A percentile compares a stretch with the other conserved stretches of the same genome.
Evolutionary conservation across 2,888 invertebrate species (phyloP).

Genomic region (Boloria selene): DNA sequence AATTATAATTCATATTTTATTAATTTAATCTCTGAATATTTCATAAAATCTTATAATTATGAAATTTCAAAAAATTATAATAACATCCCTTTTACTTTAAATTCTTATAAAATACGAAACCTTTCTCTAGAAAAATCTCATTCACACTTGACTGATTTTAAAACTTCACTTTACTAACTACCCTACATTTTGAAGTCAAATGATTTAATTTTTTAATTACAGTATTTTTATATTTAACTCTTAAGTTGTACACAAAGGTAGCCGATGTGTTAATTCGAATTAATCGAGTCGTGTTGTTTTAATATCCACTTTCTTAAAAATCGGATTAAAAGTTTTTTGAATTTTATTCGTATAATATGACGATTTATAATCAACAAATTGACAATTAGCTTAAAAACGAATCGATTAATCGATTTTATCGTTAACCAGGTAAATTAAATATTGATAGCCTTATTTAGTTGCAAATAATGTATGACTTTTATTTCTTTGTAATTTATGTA

Average conservation of each 20-base stretch:
- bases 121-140: too few species aligned
- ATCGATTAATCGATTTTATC: slow-evolving; percentile 10
- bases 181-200: background rate
- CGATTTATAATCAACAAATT: slow-evolving; percentile 25
- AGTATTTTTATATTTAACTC: background rate
- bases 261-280: slow-evolving; percentile 14
- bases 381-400: slow-evolving; percentile 5
- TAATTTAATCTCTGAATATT: too few species aligned
- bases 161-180: too few species aligned
- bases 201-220: background rate
- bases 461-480: background rate
- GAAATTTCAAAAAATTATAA: too few species aligned
- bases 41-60: too few species aligned
- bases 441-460: slow-evolving; percentile 1
- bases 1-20: too few species aligned
- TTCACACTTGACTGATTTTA: too few species aligned
- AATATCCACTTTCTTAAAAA: slow-evolving; percentile 13
- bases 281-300: slow-evolving; percentile 14
- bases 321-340: slow-evolving; percentile 8
- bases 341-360: slow-evolving; percentile 18
- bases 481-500: background rate
- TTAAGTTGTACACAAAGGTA: slow-evolving; percentile 13
- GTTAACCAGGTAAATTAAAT: background rate
- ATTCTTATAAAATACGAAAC: too few species aligned
- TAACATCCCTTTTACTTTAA: too few species aligned